These are phyloP conservation scores for Pseudeuparius sepicola DNA, from an alignment of 2,888 invertebrate species.

Conservation along the genomic window DNA sequence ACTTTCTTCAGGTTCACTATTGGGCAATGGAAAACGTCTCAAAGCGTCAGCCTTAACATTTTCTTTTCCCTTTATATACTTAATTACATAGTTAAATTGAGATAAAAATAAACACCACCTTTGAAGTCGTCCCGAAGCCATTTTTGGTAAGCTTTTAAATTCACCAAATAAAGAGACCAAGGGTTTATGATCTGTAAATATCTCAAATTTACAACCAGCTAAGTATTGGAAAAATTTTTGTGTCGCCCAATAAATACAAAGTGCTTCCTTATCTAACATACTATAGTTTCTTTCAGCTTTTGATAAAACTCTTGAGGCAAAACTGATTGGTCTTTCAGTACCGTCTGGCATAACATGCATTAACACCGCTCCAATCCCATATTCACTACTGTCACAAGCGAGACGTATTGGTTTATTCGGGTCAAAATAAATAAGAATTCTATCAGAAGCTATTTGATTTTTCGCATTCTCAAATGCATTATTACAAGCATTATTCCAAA, in stretches of 20 bases:
- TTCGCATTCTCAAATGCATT: slow-evolving; percentile 4
- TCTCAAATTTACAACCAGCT: slow-evolving; percentile 14
- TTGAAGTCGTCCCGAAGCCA: slow-evolving; percentile 29
- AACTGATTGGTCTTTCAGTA: slow-evolving; percentile 19
- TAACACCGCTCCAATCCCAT: slow-evolving; percentile 16
- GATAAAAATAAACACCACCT: slow-evolving; percentile 24
- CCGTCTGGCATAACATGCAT: slow-evolving; percentile 18
- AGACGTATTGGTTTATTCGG: slow-evolving; percentile 3
- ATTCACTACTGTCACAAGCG: slow-evolving; percentile 14
- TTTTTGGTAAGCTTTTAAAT: slow-evolving; percentile 27
- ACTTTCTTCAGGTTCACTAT: not conserved
- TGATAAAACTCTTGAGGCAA: slow-evolving; percentile 17
- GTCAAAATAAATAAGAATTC: slow-evolving; percentile 19
- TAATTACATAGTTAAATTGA: slow-evolving; percentile 14
- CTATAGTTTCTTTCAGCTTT: slow-evolving; percentile 13
- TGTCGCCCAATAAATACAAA: slow-evolving; percentile 29
- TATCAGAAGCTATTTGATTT: no score
- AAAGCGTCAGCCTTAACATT: slow-evolving; percentile 8
- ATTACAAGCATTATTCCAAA: not conserved
- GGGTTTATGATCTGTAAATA: slow-evolving; percentile 12
- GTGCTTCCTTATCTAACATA: slow-evolving; percentile 27
- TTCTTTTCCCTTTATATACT: slow-evolving; percentile 17
- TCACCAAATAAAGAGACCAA: slow-evolving; percentile 13
- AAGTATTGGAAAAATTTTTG: slow-evolving; percentile 31
- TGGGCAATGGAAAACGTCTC: not conserved